Evolutionary conservation across 2,113 vertebrate species (phyloP).

Genomic region (Gadus chalcogrammus): DNA sequence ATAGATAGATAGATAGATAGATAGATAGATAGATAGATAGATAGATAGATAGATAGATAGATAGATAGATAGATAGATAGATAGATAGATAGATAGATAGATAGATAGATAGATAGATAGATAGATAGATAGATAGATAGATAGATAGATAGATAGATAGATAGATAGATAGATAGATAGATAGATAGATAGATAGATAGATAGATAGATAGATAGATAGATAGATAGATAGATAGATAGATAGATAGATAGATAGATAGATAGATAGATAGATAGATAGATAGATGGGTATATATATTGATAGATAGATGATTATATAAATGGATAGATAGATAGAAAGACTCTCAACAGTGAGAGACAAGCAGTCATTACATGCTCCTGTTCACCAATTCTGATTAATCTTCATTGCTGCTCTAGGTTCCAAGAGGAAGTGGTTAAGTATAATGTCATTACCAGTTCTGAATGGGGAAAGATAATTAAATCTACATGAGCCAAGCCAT

Average conservation of each 20-base stretch:
- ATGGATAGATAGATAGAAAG: slow-evolving; percentile 71
- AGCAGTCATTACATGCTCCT: slow-evolving; percentile 42
- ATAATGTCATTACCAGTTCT: slow-evolving; percentile 85
- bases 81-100: slow-evolving; percentile 71
- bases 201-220: slow-evolving; percentile 72
- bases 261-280: slow-evolving; percentile 22
- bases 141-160: background rate
- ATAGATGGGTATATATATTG: background rate
- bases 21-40: background rate
- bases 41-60: background rate
- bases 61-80: background rate
- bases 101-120: background rate
- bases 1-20: background rate
- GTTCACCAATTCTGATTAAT: slow-evolving; percentile 64
- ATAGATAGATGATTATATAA: background rate
- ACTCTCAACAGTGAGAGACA: background rate
- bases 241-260: slow-evolving; percentile 67
- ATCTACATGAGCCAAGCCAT: slow-evolving; percentile 78
- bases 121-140: slow-evolving; percentile 63
- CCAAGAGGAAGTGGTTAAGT: slow-evolving; percentile 82
- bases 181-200: slow-evolving; percentile 23
- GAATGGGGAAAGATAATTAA: slow-evolving; percentile 83
- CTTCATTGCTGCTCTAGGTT: slow-evolving; percentile 75
- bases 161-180: slow-evolving; percentile 69
- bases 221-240: background rate